Percentiles rank a stretch among this genome's conserved stretches.
Conservation (phyloP, 1,140 invertebrate species). For the Aphelinus atriplicis region DNA sequence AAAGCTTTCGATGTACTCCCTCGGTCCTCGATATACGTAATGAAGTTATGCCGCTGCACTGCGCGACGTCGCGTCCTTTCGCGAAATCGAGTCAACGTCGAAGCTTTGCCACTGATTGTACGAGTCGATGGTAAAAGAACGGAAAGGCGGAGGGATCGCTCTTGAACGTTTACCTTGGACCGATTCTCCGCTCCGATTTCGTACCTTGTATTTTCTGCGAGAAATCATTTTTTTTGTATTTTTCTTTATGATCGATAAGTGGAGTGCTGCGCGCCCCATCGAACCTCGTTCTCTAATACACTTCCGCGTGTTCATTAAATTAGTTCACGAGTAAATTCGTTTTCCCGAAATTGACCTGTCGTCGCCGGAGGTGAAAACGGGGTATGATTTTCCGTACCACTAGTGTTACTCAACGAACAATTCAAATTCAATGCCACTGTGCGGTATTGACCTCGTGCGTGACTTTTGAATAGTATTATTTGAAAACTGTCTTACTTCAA, state of each 20-base stretch:
- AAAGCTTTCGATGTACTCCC: too few relatives aligned
- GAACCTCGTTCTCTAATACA: too few relatives aligned
- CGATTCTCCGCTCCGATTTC: too few relatives aligned
- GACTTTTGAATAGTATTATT: too few relatives aligned
- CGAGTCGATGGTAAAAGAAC: not conserved
- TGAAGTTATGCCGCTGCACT: not conserved
- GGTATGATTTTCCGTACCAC: too few relatives aligned
- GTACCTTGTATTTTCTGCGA: too few relatives aligned
- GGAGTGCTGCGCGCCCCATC: not conserved
- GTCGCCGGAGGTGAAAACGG: too few relatives aligned
- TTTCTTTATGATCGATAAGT: not conserved
- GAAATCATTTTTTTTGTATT: not conserved
- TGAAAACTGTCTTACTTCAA: slow-evolving; percentile 30
- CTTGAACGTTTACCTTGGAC: too few relatives aligned
- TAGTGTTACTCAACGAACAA: too few relatives aligned
- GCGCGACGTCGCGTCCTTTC: not conserved
- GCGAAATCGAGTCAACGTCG: slow-evolving; percentile 17
- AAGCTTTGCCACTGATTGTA: slow-evolving; percentile 14
- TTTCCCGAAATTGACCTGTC: not conserved
- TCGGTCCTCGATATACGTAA: not conserved
- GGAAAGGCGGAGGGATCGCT: not conserved
- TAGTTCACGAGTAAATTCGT: slow-evolving; percentile 11
- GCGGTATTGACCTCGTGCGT: too few relatives aligned
- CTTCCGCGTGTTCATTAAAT: not conserved
- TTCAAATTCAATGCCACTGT: too few relatives aligned